Conservation (phyloP, 2,888 invertebrate genomes). For the Nephrotoma guestfalica region DNA sequence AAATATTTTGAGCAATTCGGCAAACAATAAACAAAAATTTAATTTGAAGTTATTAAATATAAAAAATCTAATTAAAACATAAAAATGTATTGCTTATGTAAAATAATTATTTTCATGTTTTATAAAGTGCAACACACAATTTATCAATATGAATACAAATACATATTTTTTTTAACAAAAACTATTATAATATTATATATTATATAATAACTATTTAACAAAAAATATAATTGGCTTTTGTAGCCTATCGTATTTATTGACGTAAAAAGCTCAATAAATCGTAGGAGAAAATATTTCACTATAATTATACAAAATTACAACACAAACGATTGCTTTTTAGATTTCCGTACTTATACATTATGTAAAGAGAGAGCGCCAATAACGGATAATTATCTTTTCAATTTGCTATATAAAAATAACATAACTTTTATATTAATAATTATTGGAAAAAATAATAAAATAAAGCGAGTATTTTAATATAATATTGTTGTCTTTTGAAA, state of each 20-base stretch:
- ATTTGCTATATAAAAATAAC: not conserved
- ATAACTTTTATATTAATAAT: not conserved
- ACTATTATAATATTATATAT: no score
- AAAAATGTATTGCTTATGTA: not conserved
- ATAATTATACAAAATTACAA: not conserved
- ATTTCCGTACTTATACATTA: not conserved
- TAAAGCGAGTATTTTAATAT: not conserved
- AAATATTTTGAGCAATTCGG: not conserved
- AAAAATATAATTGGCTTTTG: not conserved
- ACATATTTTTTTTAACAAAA: not conserved
- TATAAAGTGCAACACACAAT: not conserved
- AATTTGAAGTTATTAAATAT: not conserved
- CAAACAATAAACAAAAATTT: not conserved
- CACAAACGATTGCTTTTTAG: not conserved
- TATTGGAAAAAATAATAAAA: not conserved
- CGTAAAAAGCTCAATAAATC: not conserved
- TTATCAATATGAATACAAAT: not conserved
- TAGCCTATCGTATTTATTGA: not conserved
- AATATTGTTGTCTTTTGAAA: not conserved
- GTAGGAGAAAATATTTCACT: not conserved
- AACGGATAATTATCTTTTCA: not conserved
- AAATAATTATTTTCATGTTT: not conserved
- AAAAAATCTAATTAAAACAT: not conserved
- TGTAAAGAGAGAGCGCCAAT: not conserved
- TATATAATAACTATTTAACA: not conserved